Evolutionary conservation across 2,888 invertebrate species (phyloP), one percentile per base, ranked within the genome.

Genomic region (Flexamia atlantica): DNA sequence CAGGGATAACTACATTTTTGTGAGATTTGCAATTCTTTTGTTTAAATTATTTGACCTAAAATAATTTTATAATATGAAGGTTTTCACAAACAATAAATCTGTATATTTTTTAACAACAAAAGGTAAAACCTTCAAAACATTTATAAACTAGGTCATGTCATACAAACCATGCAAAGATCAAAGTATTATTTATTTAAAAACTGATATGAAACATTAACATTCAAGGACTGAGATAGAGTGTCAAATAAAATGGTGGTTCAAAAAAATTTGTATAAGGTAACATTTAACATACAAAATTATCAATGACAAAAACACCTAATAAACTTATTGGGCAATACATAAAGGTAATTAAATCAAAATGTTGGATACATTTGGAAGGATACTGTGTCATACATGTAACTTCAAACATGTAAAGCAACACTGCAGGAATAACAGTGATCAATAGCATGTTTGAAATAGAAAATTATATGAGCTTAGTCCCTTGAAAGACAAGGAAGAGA

Each of bases 361-460:
- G 36, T 36, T 7, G 36, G 36, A 36, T 4, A n/a, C n/a, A n/a
- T n/a, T n/a, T n/a, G n/a, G n/a, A n/a, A n/a, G n/a, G n/a, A n/a
- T n/a, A 36, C 5, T 23, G 23, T 9, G 20, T 57, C 23, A 57
- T 23, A 57, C 46, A n/a, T 57, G 57, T 57, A 57, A 36, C 36
- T 36, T 36, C 36, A 36, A 23, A 57, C 57, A 57, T 57, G 9
- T 23, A 57, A 57, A 57, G 57, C 57, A 57, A 57, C 57, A 57
- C 9, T 23, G 57, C 57, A 23, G 20, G 23, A n/a, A 57, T 5
- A 7, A 2, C 23, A 57, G 57, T 46, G n/a, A 46, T 57, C 57
- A 57, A n/a, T 57, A 57, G 23, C 9, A 70, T 36, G 14, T 64
- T 64, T 70, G 1, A 30, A 32, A 36, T 36, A 70, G 40, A 70